Evolutionary conservation across 2,797 vertebrate species (phyloP).

Genomic region (Columba guinea): DNA sequence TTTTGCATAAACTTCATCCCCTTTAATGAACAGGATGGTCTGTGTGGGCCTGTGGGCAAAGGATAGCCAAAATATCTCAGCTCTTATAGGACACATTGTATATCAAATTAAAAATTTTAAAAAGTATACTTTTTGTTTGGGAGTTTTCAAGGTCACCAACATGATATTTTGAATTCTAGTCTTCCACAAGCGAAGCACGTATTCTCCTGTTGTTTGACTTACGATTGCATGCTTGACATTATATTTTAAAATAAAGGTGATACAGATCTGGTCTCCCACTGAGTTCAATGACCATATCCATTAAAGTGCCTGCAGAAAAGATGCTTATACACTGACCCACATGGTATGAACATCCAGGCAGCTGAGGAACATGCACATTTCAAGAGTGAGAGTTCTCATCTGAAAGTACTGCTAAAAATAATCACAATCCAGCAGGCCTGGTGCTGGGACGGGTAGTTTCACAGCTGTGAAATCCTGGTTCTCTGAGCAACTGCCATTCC

Average conservation of each 20-base stretch:
- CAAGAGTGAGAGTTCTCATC: not conserved
- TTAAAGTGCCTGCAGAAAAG: not conserved
- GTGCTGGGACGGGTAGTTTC: not conserved
- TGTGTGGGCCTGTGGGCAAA: not conserved
- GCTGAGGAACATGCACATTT: not conserved
- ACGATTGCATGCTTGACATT: not conserved
- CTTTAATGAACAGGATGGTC: not conserved
- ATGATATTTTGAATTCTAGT: not conserved
- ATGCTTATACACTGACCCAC: not conserved
- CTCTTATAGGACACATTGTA: not conserved
- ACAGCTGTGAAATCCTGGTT: not conserved
- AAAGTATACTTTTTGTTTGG: not conserved
- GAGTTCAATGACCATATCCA: not conserved
- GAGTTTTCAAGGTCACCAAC: conserved; percentile 6
- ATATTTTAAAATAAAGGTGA: conserved; percentile 14
- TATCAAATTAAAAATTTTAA: not conserved
- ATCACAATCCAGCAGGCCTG: not conserved
- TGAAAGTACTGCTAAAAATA: not conserved
- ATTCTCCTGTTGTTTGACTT: not conserved
- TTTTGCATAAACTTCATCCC: not conserved
- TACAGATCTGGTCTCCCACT: not conserved
- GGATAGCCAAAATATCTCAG: not conserved
- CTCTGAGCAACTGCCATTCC: not conserved
- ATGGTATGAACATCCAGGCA: not conserved
- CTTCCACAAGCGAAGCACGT: rapidly evolving